Evolutionary conservation across 2,888 invertebrate genomes (phyloP).

Genomic region (Agriotes lineatus): DNA sequence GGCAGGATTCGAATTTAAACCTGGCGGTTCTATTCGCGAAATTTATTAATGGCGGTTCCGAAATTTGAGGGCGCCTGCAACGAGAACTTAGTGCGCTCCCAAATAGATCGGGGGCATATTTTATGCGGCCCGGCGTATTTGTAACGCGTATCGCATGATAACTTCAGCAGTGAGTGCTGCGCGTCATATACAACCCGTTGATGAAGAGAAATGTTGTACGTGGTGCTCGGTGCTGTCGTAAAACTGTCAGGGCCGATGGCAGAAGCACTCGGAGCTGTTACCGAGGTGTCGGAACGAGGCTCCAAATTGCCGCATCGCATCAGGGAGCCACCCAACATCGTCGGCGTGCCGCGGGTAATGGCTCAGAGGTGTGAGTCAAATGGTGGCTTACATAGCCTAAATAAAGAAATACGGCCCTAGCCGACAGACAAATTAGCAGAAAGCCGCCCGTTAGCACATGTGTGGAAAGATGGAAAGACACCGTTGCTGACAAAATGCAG

Average conservation of each 20-base stretch:
- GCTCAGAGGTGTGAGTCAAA: slow-evolving; percentile 63
- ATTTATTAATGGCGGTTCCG: slow-evolving; percentile 3
- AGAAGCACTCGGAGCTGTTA: slow-evolving; percentile 60
- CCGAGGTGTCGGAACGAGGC: slow-evolving; percentile 57
- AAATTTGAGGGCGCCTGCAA: not conserved
- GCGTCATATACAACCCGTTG: slow-evolving; percentile 53
- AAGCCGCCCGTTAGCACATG: slow-evolving; percentile 52
- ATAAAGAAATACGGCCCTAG: slow-evolving; percentile 65
- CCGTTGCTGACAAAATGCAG: slow-evolving; percentile 54
- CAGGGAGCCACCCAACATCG: slow-evolving; percentile 55
- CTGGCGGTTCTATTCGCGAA: slow-evolving; percentile 5
- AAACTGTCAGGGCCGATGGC: slow-evolving; percentile 62
- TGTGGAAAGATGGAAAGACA: slow-evolving; percentile 57
- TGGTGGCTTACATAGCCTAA: slow-evolving; percentile 60
- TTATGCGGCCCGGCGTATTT: slow-evolving; percentile 16
- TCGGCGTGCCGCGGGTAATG: slow-evolving; percentile 58
- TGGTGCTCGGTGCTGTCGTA: slow-evolving; percentile 58
- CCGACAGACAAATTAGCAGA: slow-evolving; percentile 66
- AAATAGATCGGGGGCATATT: slow-evolving; percentile 17
- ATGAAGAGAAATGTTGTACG: slow-evolving; percentile 63
- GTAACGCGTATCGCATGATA: slow-evolving; percentile 34
- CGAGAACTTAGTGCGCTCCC: not conserved
- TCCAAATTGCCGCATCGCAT: slow-evolving; percentile 60
- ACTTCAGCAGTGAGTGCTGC: slow-evolving; percentile 39
- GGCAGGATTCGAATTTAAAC: slow-evolving; percentile 25